phyloP scores from a whole-genome alignment of 2,888 invertebrate species.

The Pemphredon lugubris region DNA sequence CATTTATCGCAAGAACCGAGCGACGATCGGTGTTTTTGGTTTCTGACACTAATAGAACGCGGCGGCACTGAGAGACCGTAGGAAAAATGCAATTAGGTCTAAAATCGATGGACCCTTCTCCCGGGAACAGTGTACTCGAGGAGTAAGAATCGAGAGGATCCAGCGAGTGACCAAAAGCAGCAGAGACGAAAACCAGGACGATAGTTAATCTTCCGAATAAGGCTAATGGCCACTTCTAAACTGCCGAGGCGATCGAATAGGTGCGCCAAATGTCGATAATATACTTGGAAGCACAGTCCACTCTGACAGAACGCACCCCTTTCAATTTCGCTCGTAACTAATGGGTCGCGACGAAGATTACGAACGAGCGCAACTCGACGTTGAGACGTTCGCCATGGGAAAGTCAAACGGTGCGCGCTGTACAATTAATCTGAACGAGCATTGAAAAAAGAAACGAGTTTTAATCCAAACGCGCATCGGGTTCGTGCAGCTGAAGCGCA shows the following conservation, averaged over 20 bases:
- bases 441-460: conserved; percentile 2
- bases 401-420: conserved; percentile 2
- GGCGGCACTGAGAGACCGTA: no score
- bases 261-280: conserved; percentile 64
- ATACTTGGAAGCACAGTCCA: conserved; percentile 39
- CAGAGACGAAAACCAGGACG: conserved; percentile 42
- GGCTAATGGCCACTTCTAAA: conserved; percentile 63
- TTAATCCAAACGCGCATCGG: conserved; percentile 17
- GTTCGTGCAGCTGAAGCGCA: conserved; percentile 8
- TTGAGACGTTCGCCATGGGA: neutral
- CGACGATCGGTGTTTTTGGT: no score
- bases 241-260: conserved; percentile 57
- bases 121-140: conserved; percentile 22
- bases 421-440: conserved; percentile 22
- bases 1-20: no score
- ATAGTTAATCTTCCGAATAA: conserved; percentile 65
- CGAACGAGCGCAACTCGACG: conserved; percentile 22
- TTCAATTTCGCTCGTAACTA: conserved; percentile 49
- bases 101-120: conserved; percentile 41
- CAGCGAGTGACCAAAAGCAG: conserved; percentile 45
- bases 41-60: no score
- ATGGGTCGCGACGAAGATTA: conserved; percentile 35
- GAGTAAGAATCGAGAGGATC: conserved; percentile 38
- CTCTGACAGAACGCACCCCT: conserved; percentile 41
- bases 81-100: conserved; percentile 5